Evolutionary conservation across 2,113 vertebrate genomes (phyloP), one percentile per base, ranked within the genome.

Genomic region (Tragelaphus strepsiceros): DNA sequence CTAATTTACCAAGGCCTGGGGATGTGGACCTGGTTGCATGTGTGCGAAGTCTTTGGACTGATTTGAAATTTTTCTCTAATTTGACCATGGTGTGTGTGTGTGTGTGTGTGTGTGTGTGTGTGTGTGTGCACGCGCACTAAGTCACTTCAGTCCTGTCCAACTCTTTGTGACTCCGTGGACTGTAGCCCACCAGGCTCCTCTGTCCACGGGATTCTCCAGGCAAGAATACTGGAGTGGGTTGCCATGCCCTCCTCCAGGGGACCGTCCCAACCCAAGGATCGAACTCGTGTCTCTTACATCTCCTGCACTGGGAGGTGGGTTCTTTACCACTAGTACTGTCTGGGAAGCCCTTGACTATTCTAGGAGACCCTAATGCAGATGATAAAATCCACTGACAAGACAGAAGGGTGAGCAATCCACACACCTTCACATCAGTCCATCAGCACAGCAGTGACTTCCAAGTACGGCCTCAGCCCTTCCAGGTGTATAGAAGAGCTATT

Each of bases 331-430:
- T 39, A 71, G n/a, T 39, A 43, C 43, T 43, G 5, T 43, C 67
- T 74, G 67, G 35, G n/a, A 74, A 74, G 67, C 5, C n/a, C 21
- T 71, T 74, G 67, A 74, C 17, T 39, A 13, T 39, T 46, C 54
- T 46, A 15, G 88, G 51, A 95, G 59, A 96, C 53, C 86, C 92
- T 67, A 39, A 84, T 32, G 64, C 85, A 71, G 28, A 77, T 3
- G 62, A n/a, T 39, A 74, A 91, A 82, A 67, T 53, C 64, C 59
- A 35, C 21, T 30, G 92, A 43, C 13, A 58, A 59, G 61, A 86
- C 22, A 64, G 89, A 78, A 94, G 62, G 80, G 30, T 43, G 82
- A 81, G 11, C 59, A 49, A 14, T 39, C 59, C 77, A 13, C 12
- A 26, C 24, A 17, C 30, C 62, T 53, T 56, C 86, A 14, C 22